Base-by-base conservation (phyloP, 2,797 vertebrate species). In the Syngnathus rostellatus region DNA sequence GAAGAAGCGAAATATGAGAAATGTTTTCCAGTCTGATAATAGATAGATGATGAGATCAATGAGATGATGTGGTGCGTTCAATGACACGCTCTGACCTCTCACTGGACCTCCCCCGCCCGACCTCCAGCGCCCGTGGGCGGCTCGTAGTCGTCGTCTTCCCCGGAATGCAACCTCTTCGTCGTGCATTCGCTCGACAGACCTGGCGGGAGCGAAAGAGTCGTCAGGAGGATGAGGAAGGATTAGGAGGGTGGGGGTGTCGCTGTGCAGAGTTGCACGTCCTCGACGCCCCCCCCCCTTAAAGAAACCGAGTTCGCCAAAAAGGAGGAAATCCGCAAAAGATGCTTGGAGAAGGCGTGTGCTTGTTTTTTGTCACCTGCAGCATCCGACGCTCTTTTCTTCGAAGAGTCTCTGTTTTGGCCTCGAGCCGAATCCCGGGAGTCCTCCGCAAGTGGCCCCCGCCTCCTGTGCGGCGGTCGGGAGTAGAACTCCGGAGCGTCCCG, bases 401-500 rank as follows among this genome's bases (percentile, higher is more conserved):
- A 72, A 8, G 74, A 48, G 55, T 46, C 40, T 43, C 21, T 43
- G 23, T 58, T 58, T 58, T 8, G 55, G 25, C 16, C 17, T 7
- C 55, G 55, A 16, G 14, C 14, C 11, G 14, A 7, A 14, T 37
- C 55, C 31, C 10, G 25, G 54, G 54, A 57, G 6, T 38, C 12
- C 14, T 31, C 14, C 55, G 6, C 16, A 6, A 14, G 25, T 31
- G 55, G 55, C 55, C 31, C 25, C 55, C 7, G 55, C 55, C 21
- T 77, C 70, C 75, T 73, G 73, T 78, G 89, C 9, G 84, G 82
- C 66, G 74, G 70, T 69, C 91, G 76, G 69, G 66, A 86, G 81
- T 94, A 99, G 86, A 93, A 97, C 21, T 94, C 94, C 74, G 97
- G 94, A 70, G 93, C 81, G 72, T 85, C 85, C 61, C 65, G 83